Base-by-base conservation (phyloP, 2,888 invertebrate genomes). In the Drosophila diplacantha region DNA sequence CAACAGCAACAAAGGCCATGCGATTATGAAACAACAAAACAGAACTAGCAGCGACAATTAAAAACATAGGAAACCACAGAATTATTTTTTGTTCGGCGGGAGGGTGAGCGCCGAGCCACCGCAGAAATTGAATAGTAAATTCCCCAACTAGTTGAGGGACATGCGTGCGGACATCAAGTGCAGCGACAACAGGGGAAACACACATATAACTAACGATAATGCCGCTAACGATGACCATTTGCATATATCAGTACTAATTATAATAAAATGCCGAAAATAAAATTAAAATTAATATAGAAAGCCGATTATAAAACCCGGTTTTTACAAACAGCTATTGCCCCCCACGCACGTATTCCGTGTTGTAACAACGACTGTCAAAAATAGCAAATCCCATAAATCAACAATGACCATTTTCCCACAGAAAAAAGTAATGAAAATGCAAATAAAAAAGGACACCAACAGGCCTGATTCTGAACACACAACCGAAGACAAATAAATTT, bases 311-410 rank as follows among this genome's bases (percentile, higher is more conserved):
- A 57, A 57, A 49, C 31, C 58, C 65, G 54, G 62, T 64, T 67
- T 49, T 58, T 46, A 56, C 62, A 58, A 52, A 61, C 35, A 50
- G 20, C 38, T 20, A 46, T 14, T 14, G 16, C 20, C 9, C 29
- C 16, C 43, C 38, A 24, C 59, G 34, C 38, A 55, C 44, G 46
- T 46, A 41, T 41, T 59, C 49, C 37, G 24, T 51, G 51, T 56
- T 35, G 55, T 58, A 67, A 57, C 66, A 68, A 52, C 71, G 65
- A 78, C 75, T 81, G 83, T 83, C 83, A 83, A 83, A 81, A 72
- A 74, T 77, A 73, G 77, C 79, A 81, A 84, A 84, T 84, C 85
- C 80, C 77, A 85, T 84, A 84, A 85, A 84, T 84, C 84, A 84
- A 79, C 83, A 77, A 74, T 73, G 73, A 53, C 73, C 73, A 74